These are phyloP conservation scores for Trissonchulus latispiculum DNA, from an alignment of 2,888 invertebrate species.

Conservation along the genomic window DNA sequence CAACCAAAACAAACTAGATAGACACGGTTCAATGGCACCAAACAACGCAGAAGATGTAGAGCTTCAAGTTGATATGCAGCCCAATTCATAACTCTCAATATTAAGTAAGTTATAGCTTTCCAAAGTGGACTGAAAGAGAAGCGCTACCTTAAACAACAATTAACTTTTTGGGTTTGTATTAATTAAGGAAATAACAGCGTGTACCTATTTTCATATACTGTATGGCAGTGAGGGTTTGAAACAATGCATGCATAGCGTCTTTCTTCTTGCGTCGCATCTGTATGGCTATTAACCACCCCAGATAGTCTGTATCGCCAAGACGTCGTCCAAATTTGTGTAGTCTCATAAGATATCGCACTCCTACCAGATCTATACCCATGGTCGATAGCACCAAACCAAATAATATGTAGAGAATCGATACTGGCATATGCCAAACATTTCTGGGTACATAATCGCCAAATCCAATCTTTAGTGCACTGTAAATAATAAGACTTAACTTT, in stretches of 20 bases:
- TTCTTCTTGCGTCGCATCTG: conserved; percentile 11
- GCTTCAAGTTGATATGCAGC: no score
- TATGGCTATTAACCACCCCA: conserved; percentile 6
- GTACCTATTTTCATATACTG: conserved; percentile 2
- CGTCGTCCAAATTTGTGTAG: not conserved
- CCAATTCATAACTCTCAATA: no score
- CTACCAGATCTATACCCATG: conserved; percentile 7
- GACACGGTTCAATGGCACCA: no score
- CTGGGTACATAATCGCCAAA: not conserved
- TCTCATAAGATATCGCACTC: not conserved
- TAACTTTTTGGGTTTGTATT: no score
- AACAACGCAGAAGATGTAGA: no score
- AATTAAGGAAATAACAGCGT: no score
- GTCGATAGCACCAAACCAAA: not conserved
- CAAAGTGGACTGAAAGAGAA: no score
- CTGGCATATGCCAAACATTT: not conserved
- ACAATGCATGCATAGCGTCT: conserved; percentile 1
- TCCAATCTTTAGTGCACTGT: conserved; percentile 2
- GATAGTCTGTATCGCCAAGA: not conserved
- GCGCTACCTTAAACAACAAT: no score
- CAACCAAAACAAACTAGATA: no score
- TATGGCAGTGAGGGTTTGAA: conserved; percentile 4
- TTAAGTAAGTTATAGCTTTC: no score
- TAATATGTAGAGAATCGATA: not conserved
- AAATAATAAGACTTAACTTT: no score